phyloP scores from a whole-genome alignment of 1,140 invertebrate genomes.

The Zaprionus camerounensis region DNA sequence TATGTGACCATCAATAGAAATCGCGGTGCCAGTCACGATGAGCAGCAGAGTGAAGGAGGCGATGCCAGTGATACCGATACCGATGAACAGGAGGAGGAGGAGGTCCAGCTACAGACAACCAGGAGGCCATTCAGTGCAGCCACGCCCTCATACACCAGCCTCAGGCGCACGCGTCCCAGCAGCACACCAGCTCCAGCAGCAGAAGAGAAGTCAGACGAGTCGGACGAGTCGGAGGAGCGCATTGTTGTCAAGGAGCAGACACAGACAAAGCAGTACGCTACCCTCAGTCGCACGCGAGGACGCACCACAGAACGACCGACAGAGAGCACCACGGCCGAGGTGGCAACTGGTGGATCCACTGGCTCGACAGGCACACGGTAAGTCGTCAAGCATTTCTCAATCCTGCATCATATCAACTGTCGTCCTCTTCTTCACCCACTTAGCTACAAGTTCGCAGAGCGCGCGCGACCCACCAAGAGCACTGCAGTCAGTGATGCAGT shows the following conservation, averaged over 20 bases:
- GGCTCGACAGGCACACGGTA: conserved; percentile 65
- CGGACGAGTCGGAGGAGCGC: conserved; percentile 62
- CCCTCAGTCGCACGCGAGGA: conserved; percentile 61
- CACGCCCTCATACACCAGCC: conserved; percentile 88
- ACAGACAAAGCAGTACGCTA: conserved; percentile 58
- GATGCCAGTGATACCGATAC: neutral
- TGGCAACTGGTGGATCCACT: conserved; percentile 28
- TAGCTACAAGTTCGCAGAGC: conserved; percentile 77
- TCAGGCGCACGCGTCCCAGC: conserved; percentile 86
- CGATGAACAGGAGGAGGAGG: conserved; percentile 73
- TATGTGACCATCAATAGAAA: conserved; percentile 86
- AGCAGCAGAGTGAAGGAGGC: conserved; percentile 76
- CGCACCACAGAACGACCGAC: conserved; percentile 39
- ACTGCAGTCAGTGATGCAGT: conserved; percentile 4
- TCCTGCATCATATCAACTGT: neutral
- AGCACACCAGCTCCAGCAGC: conserved; percentile 76
- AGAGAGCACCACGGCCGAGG: conserved; percentile 28
- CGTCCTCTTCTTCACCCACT: neutral
- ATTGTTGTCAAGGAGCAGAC: conserved; percentile 62
- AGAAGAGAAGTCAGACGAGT: conserved; percentile 8
- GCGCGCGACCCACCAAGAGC: conserved; percentile 64
- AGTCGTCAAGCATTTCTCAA: conserved; percentile 11
- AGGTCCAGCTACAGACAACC: conserved; percentile 48
- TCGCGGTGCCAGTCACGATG: conserved; percentile 64
- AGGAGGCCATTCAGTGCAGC: conserved; percentile 58